phyloP scores from a whole-genome alignment of 1,140 invertebrate genomes.

The Leptopilina boulardi region DNA sequence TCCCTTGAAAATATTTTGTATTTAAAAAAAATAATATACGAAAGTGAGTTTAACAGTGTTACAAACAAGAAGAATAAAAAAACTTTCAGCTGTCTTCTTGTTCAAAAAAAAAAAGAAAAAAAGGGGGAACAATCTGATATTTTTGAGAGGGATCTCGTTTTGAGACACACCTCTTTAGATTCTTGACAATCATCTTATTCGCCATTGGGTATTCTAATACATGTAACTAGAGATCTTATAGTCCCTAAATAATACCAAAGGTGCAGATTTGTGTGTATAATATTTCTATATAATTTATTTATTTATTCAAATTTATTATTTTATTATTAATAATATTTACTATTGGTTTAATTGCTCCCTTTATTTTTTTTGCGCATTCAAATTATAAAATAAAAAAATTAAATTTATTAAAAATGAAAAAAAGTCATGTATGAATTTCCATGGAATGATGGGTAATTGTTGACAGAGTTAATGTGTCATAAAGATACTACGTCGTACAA shows the following conservation, averaged over 20 bases:
- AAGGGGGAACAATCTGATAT: conserved; percentile 12
- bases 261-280: no score
- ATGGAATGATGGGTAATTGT: background rate
- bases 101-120: background rate
- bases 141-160: background rate
- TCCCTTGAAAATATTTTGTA: no score
- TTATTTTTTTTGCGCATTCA: no score
- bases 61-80: background rate
- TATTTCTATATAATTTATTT: background rate
- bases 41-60: background rate
- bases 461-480: background rate
- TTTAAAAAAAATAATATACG: background rate
- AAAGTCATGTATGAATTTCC: background rate
- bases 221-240: conserved; percentile 12
- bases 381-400: no score
- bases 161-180: conserved; percentile 5
- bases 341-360: no score
- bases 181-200: background rate
- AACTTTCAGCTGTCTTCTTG: background rate
- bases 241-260: background rate
- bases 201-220: background rate
- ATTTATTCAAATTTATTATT: no score
- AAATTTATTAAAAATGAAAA: no score
- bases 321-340: no score
- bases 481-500: conserved; percentile 29